A percentile compares a stretch with the other conserved stretches of the same genome.
phyloP scores from a whole-genome alignment of 2,797 vertebrate genomes.

The Naso thynnoides region DNA sequence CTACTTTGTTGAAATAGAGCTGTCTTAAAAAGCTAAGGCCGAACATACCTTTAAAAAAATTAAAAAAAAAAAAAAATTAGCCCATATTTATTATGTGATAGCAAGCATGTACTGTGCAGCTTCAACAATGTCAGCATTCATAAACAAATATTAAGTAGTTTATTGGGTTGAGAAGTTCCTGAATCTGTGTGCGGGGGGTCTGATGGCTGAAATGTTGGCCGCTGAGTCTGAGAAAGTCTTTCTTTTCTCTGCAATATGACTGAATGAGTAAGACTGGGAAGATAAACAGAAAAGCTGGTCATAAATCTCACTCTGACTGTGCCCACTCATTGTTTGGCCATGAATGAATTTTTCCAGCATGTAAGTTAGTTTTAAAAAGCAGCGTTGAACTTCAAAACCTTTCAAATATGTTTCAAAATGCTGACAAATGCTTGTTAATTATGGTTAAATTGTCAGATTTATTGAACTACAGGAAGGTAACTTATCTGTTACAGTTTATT shows the following conservation, averaged over 20 bases:
- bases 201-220: conserved; percentile 44
- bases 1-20: conserved; percentile 50
- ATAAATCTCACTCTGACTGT: conserved; percentile 47
- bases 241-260: conserved; percentile 26
- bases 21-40: conserved; percentile 52
- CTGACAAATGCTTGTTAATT: neutral
- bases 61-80: no score
- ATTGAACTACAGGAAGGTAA: neutral
- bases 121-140: conserved; percentile 53
- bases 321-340: conserved; percentile 53
- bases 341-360: conserved; percentile 51
- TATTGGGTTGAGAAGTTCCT: conserved; percentile 55
- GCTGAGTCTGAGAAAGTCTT: conserved; percentile 34
- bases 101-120: conserved; percentile 45
- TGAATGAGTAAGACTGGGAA: conserved; percentile 56
- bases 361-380: conserved; percentile 6
- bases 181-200: conserved; percentile 61
- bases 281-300: conserved; percentile 62
- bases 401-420: neutral
- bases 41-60: conserved; percentile 59
- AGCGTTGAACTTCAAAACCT: conserved; percentile 3
- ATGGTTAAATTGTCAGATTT: conserved; percentile 3
- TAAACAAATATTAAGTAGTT: conserved; percentile 60
- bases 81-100: conserved; percentile 60
- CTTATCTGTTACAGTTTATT: conserved; percentile 14